Conservation (phyloP, 2,797 vertebrate species). For the Poeciliopsis paucimaculata region DNA sequence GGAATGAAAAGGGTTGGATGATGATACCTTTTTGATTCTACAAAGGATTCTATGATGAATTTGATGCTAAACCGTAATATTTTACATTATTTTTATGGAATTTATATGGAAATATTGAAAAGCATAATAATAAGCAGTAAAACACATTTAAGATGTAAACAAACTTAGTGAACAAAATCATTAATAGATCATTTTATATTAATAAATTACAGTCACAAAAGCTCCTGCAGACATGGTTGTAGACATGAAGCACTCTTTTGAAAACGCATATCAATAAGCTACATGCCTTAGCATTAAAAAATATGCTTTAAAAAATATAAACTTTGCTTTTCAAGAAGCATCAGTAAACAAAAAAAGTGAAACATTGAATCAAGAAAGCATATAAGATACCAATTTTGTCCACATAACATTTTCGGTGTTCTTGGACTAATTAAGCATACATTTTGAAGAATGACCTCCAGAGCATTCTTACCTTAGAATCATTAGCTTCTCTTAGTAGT, state of each 20-base stretch:
- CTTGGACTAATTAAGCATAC: background rate
- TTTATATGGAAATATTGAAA: background rate
- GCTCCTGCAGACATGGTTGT: background rate
- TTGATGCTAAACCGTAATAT: background rate
- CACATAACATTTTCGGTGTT: background rate
- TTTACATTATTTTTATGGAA: background rate
- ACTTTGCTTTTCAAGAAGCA: background rate
- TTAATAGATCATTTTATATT: background rate
- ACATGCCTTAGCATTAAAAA: too few relatives aligned
- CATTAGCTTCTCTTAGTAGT: too few relatives aligned
- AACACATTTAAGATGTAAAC: background rate
- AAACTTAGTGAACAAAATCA: background rate
- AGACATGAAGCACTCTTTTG: background rate
- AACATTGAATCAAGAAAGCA: background rate
- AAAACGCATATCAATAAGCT: background rate
- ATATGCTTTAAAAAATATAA: too few relatives aligned
- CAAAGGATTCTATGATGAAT: background rate
- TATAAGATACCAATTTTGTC: background rate
- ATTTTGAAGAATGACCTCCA: background rate
- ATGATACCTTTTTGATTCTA: background rate
- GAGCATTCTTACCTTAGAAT: background rate
- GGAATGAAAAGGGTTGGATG: background rate
- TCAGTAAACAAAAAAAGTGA: too few relatives aligned
- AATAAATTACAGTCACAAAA: background rate
- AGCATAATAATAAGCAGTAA: background rate